Base-by-base conservation (phyloP, 1,140 invertebrate species). In the Wiebesia pumilae region DNA sequence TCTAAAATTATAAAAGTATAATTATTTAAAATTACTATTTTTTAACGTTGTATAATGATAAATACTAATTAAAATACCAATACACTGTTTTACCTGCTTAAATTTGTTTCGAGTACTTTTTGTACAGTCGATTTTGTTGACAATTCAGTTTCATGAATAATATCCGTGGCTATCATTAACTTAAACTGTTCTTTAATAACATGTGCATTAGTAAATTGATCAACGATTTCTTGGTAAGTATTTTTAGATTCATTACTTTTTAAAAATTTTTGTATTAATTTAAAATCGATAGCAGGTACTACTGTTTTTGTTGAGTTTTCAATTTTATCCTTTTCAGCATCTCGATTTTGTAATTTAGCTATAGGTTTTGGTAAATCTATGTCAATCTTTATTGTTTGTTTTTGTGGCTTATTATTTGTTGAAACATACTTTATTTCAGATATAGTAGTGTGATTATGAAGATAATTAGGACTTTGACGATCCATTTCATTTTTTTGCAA, bases 271-370 rank as follows among this genome's bases (percentile, higher is more conserved):
- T 16, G 40, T 24, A 21, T 30, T 19, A 84, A 78, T 62, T n/a
- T 58, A 69, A 83, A 65, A 88, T 88, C 69, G 67, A 54, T 78
- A 85, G 54, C 83, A 80, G 43, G 14, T 58, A 21, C 2, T 21
- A 35, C 27, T 1, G 43, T 51, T 33, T 38, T 58, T 30, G 77
- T 35, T 79, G 9, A 24, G 2, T 69, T 43, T 67, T 69, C 33
- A 0, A 24, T 30, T 67, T 67, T 9, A 12, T 1, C 54, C 3
- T 83, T 69, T 21, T 40, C 51, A 51, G 43, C 75, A 40, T 83
- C 73, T 33, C 62, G 58, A 71, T 80, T 79, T 51, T 85, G 65
- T 9, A 73, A 14, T 7, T 30, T 47, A 19, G 24, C 24, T 35
- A 80, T 14, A 0, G 84, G 84, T 16, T 27, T 85, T 27, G 78